These are phyloP conservation scores for Cossypha polioptera DNA, from an alignment of 2,797 vertebrate species.

Conservation along the genomic window DNA sequence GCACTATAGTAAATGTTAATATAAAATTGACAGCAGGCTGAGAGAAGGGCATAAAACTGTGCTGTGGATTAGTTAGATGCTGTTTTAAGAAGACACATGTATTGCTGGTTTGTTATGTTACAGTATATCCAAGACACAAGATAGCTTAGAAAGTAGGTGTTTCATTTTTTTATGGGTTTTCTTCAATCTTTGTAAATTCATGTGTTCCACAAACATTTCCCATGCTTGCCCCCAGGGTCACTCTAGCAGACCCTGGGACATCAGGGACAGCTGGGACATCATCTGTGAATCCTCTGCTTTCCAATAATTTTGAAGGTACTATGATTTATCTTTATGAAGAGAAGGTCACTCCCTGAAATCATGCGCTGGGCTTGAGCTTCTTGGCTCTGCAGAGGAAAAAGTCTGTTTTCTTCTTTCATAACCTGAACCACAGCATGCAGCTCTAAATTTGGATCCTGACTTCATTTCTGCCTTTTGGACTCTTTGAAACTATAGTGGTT, in stretches of 20 bases:
- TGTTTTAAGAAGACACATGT: background rate
- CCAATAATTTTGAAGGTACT: background rate
- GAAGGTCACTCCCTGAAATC: background rate
- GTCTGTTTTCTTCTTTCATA: conserved; percentile 8
- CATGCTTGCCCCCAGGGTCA: background rate
- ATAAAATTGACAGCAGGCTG: background rate
- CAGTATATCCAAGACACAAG: background rate
- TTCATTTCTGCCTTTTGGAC: conserved; percentile 1
- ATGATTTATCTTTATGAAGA: background rate
- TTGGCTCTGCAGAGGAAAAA: background rate
- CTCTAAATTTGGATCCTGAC: conserved; percentile 39
- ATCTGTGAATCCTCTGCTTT: background rate
- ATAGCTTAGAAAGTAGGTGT: background rate
- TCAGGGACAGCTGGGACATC: background rate
- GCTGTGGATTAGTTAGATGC: background rate
- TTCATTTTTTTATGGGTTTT: background rate
- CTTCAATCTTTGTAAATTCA: background rate
- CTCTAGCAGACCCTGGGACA: background rate
- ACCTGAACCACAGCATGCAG: background rate
- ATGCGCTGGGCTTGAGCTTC: background rate
- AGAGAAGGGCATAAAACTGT: background rate
- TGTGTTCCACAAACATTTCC: background rate
- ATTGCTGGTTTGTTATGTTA: background rate
- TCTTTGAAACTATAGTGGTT: background rate
- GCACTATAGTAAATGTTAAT: background rate